A percentile compares a stretch with the other conserved stretches of the same genome.
These are phyloP conservation scores for Poeciliopsis turrubarensis DNA, from an alignment of 2,113 vertebrate genomes.

Conservation along the genomic window DNA sequence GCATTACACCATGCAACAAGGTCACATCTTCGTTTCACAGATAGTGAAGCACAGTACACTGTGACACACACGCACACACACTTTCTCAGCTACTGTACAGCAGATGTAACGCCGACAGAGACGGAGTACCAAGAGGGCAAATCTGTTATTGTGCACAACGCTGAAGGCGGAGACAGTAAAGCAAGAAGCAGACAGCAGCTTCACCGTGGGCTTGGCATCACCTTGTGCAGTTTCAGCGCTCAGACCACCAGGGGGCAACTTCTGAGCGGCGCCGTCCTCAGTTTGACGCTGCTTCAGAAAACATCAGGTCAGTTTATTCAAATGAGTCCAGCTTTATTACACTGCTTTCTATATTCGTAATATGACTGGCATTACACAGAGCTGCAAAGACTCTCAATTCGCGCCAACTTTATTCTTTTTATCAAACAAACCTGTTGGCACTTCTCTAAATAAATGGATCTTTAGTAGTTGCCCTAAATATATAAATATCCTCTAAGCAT, in stretches of 20 bases:
- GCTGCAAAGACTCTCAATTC: too few species aligned
- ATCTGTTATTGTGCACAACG: slow-evolving; percentile 10
- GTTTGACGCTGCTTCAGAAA: slow-evolving; percentile 73
- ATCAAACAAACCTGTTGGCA: too few species aligned
- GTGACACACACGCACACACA: slow-evolving; percentile 50
- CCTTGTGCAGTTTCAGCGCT: slow-evolving; percentile 79
- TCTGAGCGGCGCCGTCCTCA: slow-evolving; percentile 72
- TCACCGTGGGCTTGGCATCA: slow-evolving; percentile 55
- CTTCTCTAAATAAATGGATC: too few species aligned
- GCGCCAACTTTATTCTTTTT: too few species aligned
- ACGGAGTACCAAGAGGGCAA: slow-evolving; percentile 4
- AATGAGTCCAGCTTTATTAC: not conserved
- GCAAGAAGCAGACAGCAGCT: slow-evolving; percentile 23
- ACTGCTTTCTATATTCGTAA: not conserved
- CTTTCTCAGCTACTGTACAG: slow-evolving; percentile 26
- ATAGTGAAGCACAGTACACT: slow-evolving; percentile 48
- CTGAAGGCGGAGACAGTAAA: slow-evolving; percentile 18
- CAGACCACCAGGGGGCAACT: slow-evolving; percentile 79
- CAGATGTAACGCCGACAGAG: slow-evolving; percentile 26
- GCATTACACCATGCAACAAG: slow-evolving; percentile 44
- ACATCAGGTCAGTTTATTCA: slow-evolving; percentile 45
- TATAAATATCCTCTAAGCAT: too few species aligned
- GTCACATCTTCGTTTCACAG: slow-evolving; percentile 55
- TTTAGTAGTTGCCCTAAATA: too few species aligned
- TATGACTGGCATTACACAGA: not conserved